Base-by-base conservation (phyloP, 2,888 invertebrate genomes). In the Monopis laevigella region DNA sequence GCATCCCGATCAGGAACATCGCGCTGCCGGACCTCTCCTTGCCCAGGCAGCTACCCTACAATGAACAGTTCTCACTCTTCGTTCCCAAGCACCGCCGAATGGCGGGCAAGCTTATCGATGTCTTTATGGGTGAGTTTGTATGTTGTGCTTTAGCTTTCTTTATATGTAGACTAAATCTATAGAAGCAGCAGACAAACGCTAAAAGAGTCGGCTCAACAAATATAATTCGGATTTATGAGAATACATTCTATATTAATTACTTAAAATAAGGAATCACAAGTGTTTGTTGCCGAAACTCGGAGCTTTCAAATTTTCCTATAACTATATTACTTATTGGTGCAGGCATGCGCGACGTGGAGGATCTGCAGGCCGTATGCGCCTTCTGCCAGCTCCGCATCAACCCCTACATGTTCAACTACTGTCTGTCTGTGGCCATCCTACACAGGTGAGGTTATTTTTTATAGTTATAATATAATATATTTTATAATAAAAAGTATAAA, bases 371-470 rank as follows among this genome's bases (percentile, higher is more conserved):
- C 0, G 66, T 87, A 24, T 83, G 87, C 21, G 83, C 86, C 7
- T 89, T 84, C 62, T 86, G 87, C 49, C 85, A 89, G 46, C 85
- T 89, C 49, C 81, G 86, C 29, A 72, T 90, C 52, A 92, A 92
- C 64, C 87, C 90, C 0, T 86, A 88, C 58, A 67, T 92, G 72
- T 91, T 89, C 72, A 86, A 89, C 65, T 90, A 90, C 65, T 85
- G 87, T 18, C 77, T 90, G 5, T 88, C 89, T 1, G 89, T 90
- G 28, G 87, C 88, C 3, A 73, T 90, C 11, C 63, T 89, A 39
- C 88, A 89, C 68, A 84, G 90, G 80, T 80, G 54, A 45, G 40
- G 11, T 16, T 29, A 11, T 29, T 7, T 11, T 6, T 24, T 7
- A 24, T 7, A 8, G 24, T 7, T 24, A 24, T 24, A 24, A 24